Evolutionary conservation across 2,797 vertebrate species (phyloP).

Genomic region (Sternotherus odoratus): DNA sequence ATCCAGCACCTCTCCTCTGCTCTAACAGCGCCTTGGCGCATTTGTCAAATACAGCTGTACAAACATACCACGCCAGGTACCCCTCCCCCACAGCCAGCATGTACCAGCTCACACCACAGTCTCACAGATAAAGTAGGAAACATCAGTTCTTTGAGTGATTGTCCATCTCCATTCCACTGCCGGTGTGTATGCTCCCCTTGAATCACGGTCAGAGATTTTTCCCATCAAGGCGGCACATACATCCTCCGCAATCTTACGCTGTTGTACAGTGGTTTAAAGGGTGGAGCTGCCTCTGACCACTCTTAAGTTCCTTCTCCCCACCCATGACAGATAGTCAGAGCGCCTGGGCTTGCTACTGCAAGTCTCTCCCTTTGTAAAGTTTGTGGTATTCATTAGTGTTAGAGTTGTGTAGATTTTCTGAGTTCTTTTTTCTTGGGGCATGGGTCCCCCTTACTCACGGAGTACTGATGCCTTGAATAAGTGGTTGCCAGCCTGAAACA

Average conservation of each 20-base stretch:
- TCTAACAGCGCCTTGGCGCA: neutral
- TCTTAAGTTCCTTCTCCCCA: neutral
- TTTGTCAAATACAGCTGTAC: neutral
- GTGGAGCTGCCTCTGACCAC: neutral
- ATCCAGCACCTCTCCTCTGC: neutral
- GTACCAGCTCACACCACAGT: neutral
- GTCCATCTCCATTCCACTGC: neutral
- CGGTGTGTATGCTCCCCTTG: neutral
- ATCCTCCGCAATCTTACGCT: neutral
- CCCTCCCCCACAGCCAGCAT: neutral
- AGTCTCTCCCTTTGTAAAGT: neutral
- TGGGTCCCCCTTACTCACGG: neutral
- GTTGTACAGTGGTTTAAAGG: neutral
- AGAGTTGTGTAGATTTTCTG: neutral
- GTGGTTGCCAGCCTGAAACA: too few species aligned
- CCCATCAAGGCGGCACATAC: too few species aligned
- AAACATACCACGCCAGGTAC: neutral
- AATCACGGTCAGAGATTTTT: neutral
- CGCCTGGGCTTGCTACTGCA: neutral
- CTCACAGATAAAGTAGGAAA: neutral
- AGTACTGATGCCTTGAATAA: neutral
- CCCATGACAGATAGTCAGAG: neutral
- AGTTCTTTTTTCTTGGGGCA: neutral
- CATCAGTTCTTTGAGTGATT: neutral
- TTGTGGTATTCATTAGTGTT: neutral